Evolutionary conservation across 1,140 invertebrate species (phyloP), one percentile per base, ranked within the genome.

Genomic region (Musca domestica): DNA sequence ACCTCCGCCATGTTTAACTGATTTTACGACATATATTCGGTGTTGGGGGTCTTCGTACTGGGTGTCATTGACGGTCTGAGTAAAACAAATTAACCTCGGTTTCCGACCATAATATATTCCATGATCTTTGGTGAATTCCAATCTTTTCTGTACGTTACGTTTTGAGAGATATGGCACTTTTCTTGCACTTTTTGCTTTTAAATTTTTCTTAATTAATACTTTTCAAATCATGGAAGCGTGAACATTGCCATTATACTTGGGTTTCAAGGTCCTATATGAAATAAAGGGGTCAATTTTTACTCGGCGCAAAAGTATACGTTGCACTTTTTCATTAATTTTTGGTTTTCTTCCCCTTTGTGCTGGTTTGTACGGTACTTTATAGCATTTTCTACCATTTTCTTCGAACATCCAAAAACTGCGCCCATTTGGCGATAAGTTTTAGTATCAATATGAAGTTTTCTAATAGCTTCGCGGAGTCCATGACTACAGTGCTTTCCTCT

Each of bases 131-230:
- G 20, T 20, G 52, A 54, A 54, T 25, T 54, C 52, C 22, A 54
- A 23, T 23, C 22, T 54, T 54, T 54, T 20, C 23, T 25, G 22
- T 54, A 54, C 23, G 52, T 25, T 54, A 17, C 52, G 22, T 23
- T 54, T 54, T 54, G 20, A 54, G 15, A 54, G 52, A 54, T 23
- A 54, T 23, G 20, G 52, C 52, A 54, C 52, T 54, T 54, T 54
- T 23, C 20, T 20, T 23, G 52, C 52, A 23, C 52, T 54, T 54
- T 10, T 54, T 54, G 52, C 52, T 54, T 54, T 54, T 54, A 54
- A 25, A 54, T 25, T 23, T 15, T 54, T 54, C 23, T 54, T 54
- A 54, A 54, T 20, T 20, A 54, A 30, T 30, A 30, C 3, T 30
- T 30, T 30, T 30, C 27, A 20, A 23, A 54, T 54, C 23, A 20